Evolutionary conservation across 2,888 invertebrate genomes (phyloP).

Genomic region (Cephus pulcher): DNA sequence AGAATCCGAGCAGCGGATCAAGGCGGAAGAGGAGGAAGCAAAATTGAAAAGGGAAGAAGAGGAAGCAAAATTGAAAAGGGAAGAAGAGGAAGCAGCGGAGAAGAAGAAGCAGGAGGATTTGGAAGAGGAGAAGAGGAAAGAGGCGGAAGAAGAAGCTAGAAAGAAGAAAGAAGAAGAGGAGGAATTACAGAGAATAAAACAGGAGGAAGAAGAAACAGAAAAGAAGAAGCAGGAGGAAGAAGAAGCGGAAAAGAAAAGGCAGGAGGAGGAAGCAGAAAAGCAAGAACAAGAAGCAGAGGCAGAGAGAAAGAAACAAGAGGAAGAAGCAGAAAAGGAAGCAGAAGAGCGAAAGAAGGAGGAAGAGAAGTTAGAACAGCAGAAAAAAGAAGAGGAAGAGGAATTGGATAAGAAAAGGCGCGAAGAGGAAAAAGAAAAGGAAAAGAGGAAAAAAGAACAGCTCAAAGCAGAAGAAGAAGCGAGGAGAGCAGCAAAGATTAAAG

Average conservation of each 20-base stretch:
- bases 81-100: too few species aligned
- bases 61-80: too few species aligned
- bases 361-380: constrained; percentile 8
- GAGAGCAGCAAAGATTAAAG: not conserved
- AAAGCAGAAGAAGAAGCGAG: constrained; percentile 8
- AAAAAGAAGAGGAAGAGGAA: constrained; percentile 11
- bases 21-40: constrained; percentile 9
- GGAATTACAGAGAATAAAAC: constrained; percentile 30
- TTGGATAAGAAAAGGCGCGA: constrained; percentile 8
- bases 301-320: constrained; percentile 21
- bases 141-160: not conserved
- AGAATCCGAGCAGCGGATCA: too few species aligned
- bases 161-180: constrained; percentile 40
- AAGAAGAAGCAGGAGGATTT: too few species aligned
- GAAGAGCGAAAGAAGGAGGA: constrained; percentile 9
- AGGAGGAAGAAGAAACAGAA: constrained; percentile 30
- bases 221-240: constrained; percentile 36
- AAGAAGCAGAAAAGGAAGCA: constrained; percentile 17
- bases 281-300: constrained; percentile 24
- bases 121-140: too few species aligned
- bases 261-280: constrained; percentile 24
- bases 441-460: not conserved
- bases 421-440: constrained; percentile 11
- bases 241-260: constrained; percentile 9
- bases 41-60: constrained; percentile 7